Conservation (phyloP, 2,113 vertebrate genomes). For the Marmota monax region DNA sequence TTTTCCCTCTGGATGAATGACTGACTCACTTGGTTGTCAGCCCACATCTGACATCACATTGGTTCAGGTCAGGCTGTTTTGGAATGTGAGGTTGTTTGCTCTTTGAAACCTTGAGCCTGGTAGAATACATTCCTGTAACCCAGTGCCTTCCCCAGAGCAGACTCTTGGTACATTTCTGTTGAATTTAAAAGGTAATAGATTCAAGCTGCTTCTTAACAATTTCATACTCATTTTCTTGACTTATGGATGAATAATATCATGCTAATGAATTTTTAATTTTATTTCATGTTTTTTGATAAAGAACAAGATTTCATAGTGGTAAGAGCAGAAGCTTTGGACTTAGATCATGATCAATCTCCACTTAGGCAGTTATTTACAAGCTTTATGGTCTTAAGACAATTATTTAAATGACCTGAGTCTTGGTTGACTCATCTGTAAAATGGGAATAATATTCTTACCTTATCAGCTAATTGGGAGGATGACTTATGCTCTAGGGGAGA, state of each 20-base stretch:
- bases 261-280: not conserved
- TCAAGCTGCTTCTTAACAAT: not conserved
- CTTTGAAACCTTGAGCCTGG: not conserved
- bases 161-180: not conserved
- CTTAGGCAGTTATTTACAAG: not conserved
- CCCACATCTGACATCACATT: not conserved
- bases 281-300: not conserved
- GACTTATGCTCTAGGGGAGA: not conserved
- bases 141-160: not conserved
- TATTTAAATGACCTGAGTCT: not conserved
- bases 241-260: not conserved
- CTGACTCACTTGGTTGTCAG: not conserved
- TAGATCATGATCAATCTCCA: not conserved
- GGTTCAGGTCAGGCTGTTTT: not conserved
- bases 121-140: not conserved
- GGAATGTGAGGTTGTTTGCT: not conserved
- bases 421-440: not conserved
- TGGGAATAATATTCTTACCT: not conserved
- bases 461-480: not conserved
- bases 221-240: conserved; percentile 4
- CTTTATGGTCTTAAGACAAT: not conserved
- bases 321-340: not conserved
- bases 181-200: not conserved
- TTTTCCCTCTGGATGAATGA: not conserved
- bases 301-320: not conserved